A percentile compares a stretch with the other conserved stretches of the same genome.
phyloP scores from a whole-genome alignment of 2,113 vertebrate species.

The Pelecanoides urinatrix region DNA sequence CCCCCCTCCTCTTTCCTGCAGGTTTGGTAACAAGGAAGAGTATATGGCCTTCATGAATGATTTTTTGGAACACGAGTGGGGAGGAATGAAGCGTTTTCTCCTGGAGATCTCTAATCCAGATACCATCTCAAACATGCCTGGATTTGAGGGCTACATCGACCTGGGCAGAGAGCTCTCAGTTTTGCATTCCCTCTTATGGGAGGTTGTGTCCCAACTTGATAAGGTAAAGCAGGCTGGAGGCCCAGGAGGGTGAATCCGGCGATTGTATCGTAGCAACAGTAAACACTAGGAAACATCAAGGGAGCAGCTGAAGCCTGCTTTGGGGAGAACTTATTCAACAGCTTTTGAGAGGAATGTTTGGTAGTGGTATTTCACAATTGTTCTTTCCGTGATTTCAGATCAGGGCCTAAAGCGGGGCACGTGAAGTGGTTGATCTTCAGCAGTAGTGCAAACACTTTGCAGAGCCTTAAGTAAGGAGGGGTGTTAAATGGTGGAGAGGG shows the following conservation, averaged over 20 bases:
- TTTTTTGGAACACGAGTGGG: constrained; percentile 96
- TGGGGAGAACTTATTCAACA: neutral
- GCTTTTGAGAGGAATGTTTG: neutral
- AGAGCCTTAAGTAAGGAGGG: neutral
- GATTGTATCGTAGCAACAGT: neutral
- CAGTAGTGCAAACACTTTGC: neutral
- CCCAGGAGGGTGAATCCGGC: neutral
- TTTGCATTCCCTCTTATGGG: constrained; percentile 92
- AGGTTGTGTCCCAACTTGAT: constrained; percentile 93
- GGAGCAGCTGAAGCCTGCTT: neutral
- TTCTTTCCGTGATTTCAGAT: neutral
- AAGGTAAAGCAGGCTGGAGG: constrained; percentile 81
- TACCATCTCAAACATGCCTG: constrained; percentile 88
- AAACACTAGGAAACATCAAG: neutral
- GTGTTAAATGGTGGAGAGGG: neutral
- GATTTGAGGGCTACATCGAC: constrained; percentile 95
- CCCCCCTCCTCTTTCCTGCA: constrained; percentile 30
- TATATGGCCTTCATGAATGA: constrained; percentile 99
- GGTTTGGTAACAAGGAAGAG: constrained; percentile 97
- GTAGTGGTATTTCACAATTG: neutral
- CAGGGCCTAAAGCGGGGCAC: neutral
- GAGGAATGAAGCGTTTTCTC: constrained; percentile 95
- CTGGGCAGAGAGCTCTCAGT: constrained; percentile 92
- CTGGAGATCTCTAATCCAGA: constrained; percentile 92
- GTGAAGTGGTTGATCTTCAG: neutral